These are phyloP conservation scores for Nebria salina DNA, from an alignment of 2,888 invertebrate species.

Conservation along the genomic window DNA sequence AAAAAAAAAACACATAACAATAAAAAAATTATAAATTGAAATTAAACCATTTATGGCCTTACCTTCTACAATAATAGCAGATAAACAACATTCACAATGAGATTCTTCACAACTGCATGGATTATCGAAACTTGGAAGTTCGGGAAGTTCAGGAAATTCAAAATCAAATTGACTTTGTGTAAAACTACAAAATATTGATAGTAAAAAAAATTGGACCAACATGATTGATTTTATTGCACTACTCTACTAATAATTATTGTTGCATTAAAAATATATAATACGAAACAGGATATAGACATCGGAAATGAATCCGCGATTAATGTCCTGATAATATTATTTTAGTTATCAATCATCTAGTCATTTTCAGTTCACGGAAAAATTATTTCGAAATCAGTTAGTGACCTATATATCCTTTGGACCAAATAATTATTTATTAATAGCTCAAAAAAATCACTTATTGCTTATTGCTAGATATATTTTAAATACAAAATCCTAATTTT, in stretches of 20 bases:
- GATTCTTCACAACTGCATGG: conserved; percentile 27
- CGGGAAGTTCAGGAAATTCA: conserved; percentile 19
- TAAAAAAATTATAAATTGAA: background rate
- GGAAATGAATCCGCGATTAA: background rate
- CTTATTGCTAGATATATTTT: too few relatives aligned
- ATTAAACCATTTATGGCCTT: conserved; percentile 10
- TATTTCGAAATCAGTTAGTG: background rate
- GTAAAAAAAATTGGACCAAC: background rate
- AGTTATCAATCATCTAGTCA: background rate
- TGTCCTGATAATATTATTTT: background rate
- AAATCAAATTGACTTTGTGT: conserved; percentile 15
- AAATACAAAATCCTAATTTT: too few relatives aligned
- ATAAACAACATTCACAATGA: conserved; percentile 33
- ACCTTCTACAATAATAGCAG: conserved; percentile 23
- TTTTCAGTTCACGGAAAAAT: background rate
- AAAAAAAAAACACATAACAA: background rate
- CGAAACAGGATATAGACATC: background rate
- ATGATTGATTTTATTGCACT: background rate
- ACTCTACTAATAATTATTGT: background rate
- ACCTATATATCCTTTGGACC: too few relatives aligned
- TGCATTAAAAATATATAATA: background rate
- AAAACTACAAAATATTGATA: background rate
- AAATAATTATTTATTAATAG: too few relatives aligned
- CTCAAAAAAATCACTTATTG: too few relatives aligned
- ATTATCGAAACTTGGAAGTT: conserved; percentile 10